Conservation (phyloP, 1,140 invertebrate species). For the Drosophila mayri region DNA sequence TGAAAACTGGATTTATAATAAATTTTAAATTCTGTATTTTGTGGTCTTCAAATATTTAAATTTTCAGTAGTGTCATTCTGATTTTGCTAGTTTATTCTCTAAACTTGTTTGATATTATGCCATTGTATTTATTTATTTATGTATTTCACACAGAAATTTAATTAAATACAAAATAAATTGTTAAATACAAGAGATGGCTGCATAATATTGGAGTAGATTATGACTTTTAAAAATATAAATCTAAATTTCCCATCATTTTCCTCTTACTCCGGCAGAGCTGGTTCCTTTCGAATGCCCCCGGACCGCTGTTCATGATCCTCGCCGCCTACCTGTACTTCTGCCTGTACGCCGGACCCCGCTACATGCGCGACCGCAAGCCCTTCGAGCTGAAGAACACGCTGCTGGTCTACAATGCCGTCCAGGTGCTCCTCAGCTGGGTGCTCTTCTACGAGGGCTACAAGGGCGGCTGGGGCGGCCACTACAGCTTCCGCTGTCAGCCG, state of each 20-base stretch:
- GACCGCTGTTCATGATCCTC: conserved; percentile 90
- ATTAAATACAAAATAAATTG: too few relatives aligned
- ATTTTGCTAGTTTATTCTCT: neutral
- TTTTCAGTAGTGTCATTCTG: neutral
- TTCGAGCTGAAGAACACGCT: conserved; percentile 91
- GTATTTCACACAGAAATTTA: neutral
- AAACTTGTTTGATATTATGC: neutral
- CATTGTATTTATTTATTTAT: neutral
- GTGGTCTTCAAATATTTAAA: neutral
- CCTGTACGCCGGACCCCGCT: conserved; percentile 89
- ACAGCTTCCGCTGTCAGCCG: conserved; percentile 93
- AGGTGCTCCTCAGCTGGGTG: conserved; percentile 90
- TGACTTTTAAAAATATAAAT: too few relatives aligned
- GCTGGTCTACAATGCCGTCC: conserved; percentile 92
- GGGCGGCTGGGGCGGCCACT: conserved; percentile 90
- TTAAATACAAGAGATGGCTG: too few relatives aligned
- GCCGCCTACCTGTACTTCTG: conserved; percentile 91
- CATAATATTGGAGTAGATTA: too few relatives aligned
- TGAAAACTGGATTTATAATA: neutral
- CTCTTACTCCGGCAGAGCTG: conserved; percentile 87
- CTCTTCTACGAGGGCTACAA: conserved; percentile 89
- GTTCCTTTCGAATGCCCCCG: conserved; percentile 93
- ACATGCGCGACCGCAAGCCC: conserved; percentile 94
- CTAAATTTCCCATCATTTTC: conserved; percentile 86
- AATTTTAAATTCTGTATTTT: neutral